Conservation (phyloP, 1,140 invertebrate species). For the Lineus longissimus region DNA sequence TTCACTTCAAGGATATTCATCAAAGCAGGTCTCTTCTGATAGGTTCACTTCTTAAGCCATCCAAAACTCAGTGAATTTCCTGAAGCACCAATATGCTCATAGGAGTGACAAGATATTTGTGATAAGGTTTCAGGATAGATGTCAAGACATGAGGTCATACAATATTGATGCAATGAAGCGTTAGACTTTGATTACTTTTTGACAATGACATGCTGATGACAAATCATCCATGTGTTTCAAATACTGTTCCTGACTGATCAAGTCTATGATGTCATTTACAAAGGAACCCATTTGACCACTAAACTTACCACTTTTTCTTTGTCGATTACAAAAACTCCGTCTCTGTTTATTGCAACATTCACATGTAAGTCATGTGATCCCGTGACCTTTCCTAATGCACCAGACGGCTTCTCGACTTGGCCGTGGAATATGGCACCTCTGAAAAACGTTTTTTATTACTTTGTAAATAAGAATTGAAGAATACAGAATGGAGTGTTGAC, state of each 20-base stretch:
- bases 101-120: background rate
- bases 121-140: too few species aligned
- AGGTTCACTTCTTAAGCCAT: background rate
- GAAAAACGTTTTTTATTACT: too few species aligned
- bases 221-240: too few species aligned
- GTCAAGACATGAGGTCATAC: too few species aligned
- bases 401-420: background rate
- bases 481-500: background rate
- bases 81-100: background rate
- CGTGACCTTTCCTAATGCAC: background rate
- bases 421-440: slow-evolving; percentile 3
- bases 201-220: too few species aligned
- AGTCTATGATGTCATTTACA: too few species aligned
- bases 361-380: background rate
- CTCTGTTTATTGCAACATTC: background rate
- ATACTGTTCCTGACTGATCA: too few species aligned
- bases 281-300: background rate
- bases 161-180: too few species aligned
- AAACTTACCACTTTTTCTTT: background rate
- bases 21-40: background rate
- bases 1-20: background rate
- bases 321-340: slow-evolving; percentile 1
- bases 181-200: too few species aligned
- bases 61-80: background rate
- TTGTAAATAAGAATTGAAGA: background rate